Base-by-base conservation (phyloP, 2,113 vertebrate genomes). In the Rhizomys pruinosus region DNA sequence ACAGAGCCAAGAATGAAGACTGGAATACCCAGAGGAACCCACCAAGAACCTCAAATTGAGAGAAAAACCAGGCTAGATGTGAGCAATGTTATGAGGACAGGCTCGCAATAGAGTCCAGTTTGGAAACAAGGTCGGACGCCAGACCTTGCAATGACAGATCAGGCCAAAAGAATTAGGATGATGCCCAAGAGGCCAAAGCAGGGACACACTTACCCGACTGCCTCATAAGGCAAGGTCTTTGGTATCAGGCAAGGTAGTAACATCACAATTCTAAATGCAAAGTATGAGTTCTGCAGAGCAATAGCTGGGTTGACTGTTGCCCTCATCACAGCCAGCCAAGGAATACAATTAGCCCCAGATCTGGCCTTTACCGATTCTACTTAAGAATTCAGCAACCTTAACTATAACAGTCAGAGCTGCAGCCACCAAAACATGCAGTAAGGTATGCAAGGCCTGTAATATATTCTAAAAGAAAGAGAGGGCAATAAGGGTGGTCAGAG, bases 1-100 rank as follows among this genome's bases (percentile, higher is more conserved):
- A 59, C 4, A 32, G 39, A 57, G 15, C 47, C 22, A 73, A 47
- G 39, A 39, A 72, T 23, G 15, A 90, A 90, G 17, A 69, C 10
- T 1, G 0, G 20, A 25, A 27, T 13, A 27, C 1, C 61, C 69
- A 72, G 68, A 44, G 0, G n/a, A 29, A 27, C 27, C 7, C 57
- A 52, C 9, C 2, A 34, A 69, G 39, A 90, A 88, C 90, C 39
- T 32, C 78, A 42, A 57, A 84, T 0, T 66, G 25, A 76, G 39
- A 77, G 32, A 82, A n/a, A 73, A 68, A 89, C 20, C 34, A 34
- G 39, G 57, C 8, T 25, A n/a, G 55, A 39, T 16, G 0, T 10
- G 66, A 68, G 71, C 37, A 0, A 10, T 32, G 7, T n/a, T 22
- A 6, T 9, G 25, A 12, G 5, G 23, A 9, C 2, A 78, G 20